A percentile compares a stretch with the other conserved stretches of the same genome.
These are phyloP conservation scores for Podarcis cretensis DNA, from an alignment of 2,113 vertebrate species.

Conservation along the genomic window DNA sequence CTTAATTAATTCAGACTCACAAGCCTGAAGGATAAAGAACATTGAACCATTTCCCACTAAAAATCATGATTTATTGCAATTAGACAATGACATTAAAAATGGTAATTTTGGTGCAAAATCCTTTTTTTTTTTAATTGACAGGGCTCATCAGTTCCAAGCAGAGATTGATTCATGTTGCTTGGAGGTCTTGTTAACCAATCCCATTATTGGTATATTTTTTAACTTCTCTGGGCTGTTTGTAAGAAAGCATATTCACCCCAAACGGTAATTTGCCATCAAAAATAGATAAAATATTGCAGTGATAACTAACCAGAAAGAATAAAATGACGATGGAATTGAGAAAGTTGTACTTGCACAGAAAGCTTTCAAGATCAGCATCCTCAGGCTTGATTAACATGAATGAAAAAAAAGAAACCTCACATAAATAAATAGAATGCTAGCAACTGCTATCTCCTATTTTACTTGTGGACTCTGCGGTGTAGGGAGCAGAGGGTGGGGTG, in stretches of 20 bases:
- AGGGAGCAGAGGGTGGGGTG: too few species aligned
- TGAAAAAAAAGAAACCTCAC: too few species aligned
- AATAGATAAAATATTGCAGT: not conserved
- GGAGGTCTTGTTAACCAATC: not conserved
- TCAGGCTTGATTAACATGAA: not conserved
- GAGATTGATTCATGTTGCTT: not conserved
- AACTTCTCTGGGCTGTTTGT: not conserved
- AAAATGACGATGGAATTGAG: not conserved
- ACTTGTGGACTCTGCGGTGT: too few species aligned
- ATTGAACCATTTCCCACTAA: not conserved
- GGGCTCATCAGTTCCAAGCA: not conserved
- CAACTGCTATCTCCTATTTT: too few species aligned
- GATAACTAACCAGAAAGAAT: too few species aligned
- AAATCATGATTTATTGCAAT: not conserved
- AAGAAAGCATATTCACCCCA: not conserved
- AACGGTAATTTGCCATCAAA: not conserved
- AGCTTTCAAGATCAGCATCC: not conserved
- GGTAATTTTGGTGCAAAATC: not conserved
- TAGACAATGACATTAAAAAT: slow-evolving; percentile 1
- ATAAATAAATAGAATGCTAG: too few species aligned
- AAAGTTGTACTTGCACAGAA: not conserved
- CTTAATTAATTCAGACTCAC: not conserved
- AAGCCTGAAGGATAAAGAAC: not conserved
- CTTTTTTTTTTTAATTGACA: not conserved
- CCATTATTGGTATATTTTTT: not conserved